Evolutionary conservation across 2,113 vertebrate genomes (phyloP).

Genomic region (Kryptolebias marmoratus): DNA sequence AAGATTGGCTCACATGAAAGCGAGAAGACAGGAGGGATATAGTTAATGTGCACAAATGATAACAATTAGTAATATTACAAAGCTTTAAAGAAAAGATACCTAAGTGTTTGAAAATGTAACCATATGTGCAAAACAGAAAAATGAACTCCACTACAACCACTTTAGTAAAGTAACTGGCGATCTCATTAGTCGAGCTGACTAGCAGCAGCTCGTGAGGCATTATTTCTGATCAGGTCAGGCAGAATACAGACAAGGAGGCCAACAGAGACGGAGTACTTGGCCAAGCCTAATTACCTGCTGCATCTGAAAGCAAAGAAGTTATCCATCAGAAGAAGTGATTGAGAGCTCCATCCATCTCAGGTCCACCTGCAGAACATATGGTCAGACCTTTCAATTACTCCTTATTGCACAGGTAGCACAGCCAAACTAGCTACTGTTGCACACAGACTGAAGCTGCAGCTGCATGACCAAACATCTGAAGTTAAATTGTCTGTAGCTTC

Average conservation of each 20-base stretch:
- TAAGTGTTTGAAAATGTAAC: not conserved
- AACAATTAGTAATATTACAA: slow-evolving; percentile 7
- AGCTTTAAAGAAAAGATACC: slow-evolving; percentile 19
- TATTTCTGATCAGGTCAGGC: slow-evolving; percentile 43
- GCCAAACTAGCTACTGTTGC: slow-evolving; percentile 24
- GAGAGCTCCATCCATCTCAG: slow-evolving; percentile 48
- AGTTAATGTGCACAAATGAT: slow-evolving; percentile 24
- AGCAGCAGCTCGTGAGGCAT: slow-evolving; percentile 28
- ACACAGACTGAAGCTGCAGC: slow-evolving; percentile 3
- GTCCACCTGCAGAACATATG: slow-evolving; percentile 19
- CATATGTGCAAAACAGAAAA: not conserved
- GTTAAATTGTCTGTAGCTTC: slow-evolving; percentile 7
- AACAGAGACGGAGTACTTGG: slow-evolving; percentile 31
- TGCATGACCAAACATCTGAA: slow-evolving; percentile 4
- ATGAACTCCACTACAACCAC: not conserved
- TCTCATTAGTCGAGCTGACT: slow-evolving; percentile 17
- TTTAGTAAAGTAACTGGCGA: not conserved
- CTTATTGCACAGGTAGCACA: slow-evolving; percentile 52
- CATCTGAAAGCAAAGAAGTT: slow-evolving; percentile 54
- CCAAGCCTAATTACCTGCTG: slow-evolving; percentile 62
- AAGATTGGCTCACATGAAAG: slow-evolving; percentile 6
- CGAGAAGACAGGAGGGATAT: slow-evolving; percentile 13
- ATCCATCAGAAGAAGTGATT: slow-evolving; percentile 44
- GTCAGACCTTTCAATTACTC: slow-evolving; percentile 26
- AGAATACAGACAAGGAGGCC: slow-evolving; percentile 22